Evolutionary conservation across 2,797 vertebrate species (phyloP), one percentile per base, ranked within the genome.

Genomic region (Fistularia commersonii): DNA sequence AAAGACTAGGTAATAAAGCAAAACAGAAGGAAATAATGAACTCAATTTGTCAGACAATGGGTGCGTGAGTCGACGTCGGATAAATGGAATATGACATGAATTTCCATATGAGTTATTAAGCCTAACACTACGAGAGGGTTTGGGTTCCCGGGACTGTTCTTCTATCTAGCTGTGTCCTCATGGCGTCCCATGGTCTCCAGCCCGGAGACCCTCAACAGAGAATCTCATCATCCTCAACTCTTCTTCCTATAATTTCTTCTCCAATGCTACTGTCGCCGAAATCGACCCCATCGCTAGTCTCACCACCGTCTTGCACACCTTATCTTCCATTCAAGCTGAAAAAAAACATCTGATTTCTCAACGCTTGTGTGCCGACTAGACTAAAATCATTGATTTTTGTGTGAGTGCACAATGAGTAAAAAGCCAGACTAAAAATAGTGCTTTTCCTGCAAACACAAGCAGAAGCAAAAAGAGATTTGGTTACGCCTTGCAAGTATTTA

Each of bases 1-100:
- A 82, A 76, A 74, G 56, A 71, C 47, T 57, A 41, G 61, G 42
- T 41, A 70, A 76, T 51, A 11, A 23, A 23, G 23, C 9, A 9
- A 32, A 10, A 9, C 31, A 12, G 31, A 36, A 53, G 45, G 8
- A 48, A 64, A 50, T 57, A 67, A 78, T 66, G 47, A 73, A 61
- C 33, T 58, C 45, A 51, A 61, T 73, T 54, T 66, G 34, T 57
- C 35, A 58, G 42, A 59, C 31, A 46, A 45, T 44, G n/a, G 53
- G 6, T 47, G 32, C 5, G 13, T 45, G 42, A 36, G 41, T 10
- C 14, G 8, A n/a, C 35, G 45, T 10, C 15, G 13, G 8, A 48
- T 15, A 8, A 35, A 61, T 51, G 39, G 11, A 41, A 66, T 39
- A 9, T 9, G 37, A 41, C 40, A 49, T 23, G 35, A 7, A 48